Percentiles rank a stretch among this genome's conserved stretches.
Conservation (phyloP, 2,888 invertebrate genomes). For the Idaea straminata region DNA sequence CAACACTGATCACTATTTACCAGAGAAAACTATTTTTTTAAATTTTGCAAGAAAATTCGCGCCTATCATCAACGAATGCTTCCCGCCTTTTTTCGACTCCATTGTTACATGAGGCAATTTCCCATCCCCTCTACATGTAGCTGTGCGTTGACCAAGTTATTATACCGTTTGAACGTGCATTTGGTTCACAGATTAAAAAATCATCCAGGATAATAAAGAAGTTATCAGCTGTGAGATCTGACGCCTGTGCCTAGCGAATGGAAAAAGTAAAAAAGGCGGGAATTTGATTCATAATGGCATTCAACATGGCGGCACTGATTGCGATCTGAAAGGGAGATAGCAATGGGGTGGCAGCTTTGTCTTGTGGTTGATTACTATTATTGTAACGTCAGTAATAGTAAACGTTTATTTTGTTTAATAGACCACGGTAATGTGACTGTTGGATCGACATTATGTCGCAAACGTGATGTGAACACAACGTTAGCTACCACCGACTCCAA, state of each 20-base stretch:
- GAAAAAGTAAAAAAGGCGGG: conserved; percentile 71
- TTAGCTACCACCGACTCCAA: not conserved
- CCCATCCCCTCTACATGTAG: not conserved
- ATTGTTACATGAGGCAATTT: conserved; percentile 1
- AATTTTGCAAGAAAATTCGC: too few relatives aligned
- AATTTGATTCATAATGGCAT: conserved; percentile 76
- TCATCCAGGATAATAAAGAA: conserved; percentile 77
- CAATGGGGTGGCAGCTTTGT: conserved; percentile 68
- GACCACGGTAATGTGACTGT: not conserved
- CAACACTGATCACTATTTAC: too few relatives aligned
- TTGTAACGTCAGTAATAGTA: conserved; percentile 10
- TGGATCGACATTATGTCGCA: not conserved
- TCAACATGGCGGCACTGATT: conserved; percentile 75
- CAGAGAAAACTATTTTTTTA: too few relatives aligned
- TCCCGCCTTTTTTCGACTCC: not conserved
- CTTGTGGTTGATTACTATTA: conserved; percentile 60
- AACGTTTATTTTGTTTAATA: conserved; percentile 1
- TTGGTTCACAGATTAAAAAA: conserved; percentile 71
- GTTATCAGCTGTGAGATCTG: conserved; percentile 76
- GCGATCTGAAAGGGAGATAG: conserved; percentile 71
- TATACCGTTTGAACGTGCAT: conserved; percentile 50
- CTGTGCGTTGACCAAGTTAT: conserved; percentile 16
- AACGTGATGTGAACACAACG: not conserved
- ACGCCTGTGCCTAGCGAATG: conserved; percentile 62
- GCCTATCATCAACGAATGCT: too few relatives aligned